A percentile compares a stretch with the other conserved stretches of the same genome.
Conservation (phyloP, 2,888 invertebrate species). For the Patella pellucida region DNA sequence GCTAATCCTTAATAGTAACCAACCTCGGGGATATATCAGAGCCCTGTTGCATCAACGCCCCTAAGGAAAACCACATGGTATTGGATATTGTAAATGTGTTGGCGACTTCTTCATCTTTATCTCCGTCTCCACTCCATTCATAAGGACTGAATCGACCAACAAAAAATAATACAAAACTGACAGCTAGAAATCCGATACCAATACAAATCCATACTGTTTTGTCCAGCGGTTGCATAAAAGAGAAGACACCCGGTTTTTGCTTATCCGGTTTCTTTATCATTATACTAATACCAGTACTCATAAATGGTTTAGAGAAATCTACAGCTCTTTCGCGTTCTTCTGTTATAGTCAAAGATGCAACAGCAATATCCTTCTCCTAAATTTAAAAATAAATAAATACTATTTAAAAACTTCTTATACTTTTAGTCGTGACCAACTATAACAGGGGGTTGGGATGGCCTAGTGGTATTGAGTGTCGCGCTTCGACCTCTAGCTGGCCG, state of each 20-base stretch:
- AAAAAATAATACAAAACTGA: conserved; percentile 96
- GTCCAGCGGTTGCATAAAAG: conserved; percentile 96
- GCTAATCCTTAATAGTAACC: conserved; percentile 50
- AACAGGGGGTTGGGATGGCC: too few species aligned
- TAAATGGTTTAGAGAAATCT: conserved; percentile 97
- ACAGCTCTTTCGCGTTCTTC: conserved; percentile 92
- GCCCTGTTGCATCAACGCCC: conserved; percentile 99
- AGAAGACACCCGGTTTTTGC: conserved; percentile 94
- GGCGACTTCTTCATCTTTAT: conserved; percentile 46
- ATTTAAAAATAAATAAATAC: conserved; percentile 3
- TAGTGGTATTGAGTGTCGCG: too few species aligned
- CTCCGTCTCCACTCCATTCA: conserved; percentile 82
- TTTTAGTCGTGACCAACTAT: too few species aligned
- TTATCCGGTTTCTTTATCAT: conserved; percentile 94
- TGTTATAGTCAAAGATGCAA: conserved; percentile 94
- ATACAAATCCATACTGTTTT: conserved; percentile 95
- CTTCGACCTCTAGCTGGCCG: too few species aligned
- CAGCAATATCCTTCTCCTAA: conserved; percentile 90
- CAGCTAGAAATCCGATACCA: conserved; percentile 91
- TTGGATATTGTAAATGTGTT: conserved; percentile 88
- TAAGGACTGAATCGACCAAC: conserved; percentile 96
- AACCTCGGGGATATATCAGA: conserved; percentile 96
- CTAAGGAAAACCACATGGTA: conserved; percentile 97
- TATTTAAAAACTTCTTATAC: too few species aligned
- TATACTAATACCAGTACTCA: conserved; percentile 95